Evolutionary conservation across 2,888 invertebrate genomes (phyloP), one percentile per base, ranked within the genome.

Genomic region (Xanthorhoe designata): DNA sequence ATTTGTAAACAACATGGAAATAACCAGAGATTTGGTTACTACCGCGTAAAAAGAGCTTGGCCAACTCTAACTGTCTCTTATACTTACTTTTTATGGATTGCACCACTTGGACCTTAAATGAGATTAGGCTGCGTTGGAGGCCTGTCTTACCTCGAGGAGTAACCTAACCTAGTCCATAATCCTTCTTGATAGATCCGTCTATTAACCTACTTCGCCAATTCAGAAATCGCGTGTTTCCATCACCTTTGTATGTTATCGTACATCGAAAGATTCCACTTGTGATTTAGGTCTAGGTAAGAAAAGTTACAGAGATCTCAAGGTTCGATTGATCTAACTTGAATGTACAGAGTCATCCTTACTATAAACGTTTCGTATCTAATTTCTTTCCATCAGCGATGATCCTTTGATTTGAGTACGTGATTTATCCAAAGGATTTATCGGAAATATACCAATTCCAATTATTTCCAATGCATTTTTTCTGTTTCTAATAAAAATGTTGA

Each of bases 121-220:
- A 57, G 29, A 45, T 58, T 18, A 52, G 32, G 50, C 50, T 59
- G 50, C 58, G 35, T 50, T 18, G 19, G 3, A 50, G 35, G 57
- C 32, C 17, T 50, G 50, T 35, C 59, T 59, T 38, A 42, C 24
- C 6, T 51, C 38, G 38, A 42, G 24, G 18, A 29, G 45, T 24
- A 52, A 52, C 45, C 58, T n/a, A n/a, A 45, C 52, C 57, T 32
- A 67, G 66, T 69, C 61, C 42, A 55, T 50, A 66, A 68, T 64
- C 55, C 66, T 61, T 38, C 38, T 53, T 60, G 60, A 52, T 68
- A 64, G 54, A 66, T 70, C 61, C 68, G 68, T 55, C 70, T 64
- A 66, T 74, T 72, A 66, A 74, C 72, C 74, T 65, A 72, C 63
- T 69, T 74, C 58, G 68, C 57, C 60, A 72, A 66, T 65, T 70